Evolutionary conservation across 2,113 vertebrate genomes (phyloP).

Genomic region (Cyprinodon variegatus): DNA sequence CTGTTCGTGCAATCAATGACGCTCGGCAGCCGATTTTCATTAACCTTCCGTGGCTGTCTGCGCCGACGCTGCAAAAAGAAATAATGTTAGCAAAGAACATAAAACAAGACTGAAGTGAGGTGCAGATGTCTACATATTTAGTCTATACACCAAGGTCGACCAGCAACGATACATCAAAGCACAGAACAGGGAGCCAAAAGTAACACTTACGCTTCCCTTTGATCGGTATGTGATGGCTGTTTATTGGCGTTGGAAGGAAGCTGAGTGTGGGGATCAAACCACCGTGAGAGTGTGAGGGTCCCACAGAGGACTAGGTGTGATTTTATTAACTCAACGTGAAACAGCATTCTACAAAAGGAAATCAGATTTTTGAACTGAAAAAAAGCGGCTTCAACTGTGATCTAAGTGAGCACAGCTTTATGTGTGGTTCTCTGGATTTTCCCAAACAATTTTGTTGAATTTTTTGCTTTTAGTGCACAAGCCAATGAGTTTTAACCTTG

Average conservation of each 20-base stretch:
- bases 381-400: not conserved
- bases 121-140: slow-evolving; percentile 77
- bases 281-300: slow-evolving; percentile 33
- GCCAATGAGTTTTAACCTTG: no score
- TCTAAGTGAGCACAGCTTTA: no score
- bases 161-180: slow-evolving; percentile 76
- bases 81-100: slow-evolving; percentile 64
- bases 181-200: slow-evolving; percentile 74
- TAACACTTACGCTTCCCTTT: slow-evolving; percentile 77
- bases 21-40: slow-evolving; percentile 78
- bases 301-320: slow-evolving; percentile 54
- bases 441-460: no score
- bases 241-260: slow-evolving; percentile 77
- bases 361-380: slow-evolving; percentile 12
- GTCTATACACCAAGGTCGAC: slow-evolving; percentile 72
- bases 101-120: slow-evolving; percentile 61
- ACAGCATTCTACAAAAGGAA: slow-evolving; percentile 29
- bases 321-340: slow-evolving; percentile 75
- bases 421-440: not conserved
- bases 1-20: slow-evolving; percentile 84
- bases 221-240: slow-evolving; percentile 76
- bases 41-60: slow-evolving; percentile 62
- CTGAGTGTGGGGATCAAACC: slow-evolving; percentile 66
- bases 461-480: no score
- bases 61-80: slow-evolving; percentile 39